These are phyloP conservation scores for Pocillopora damicornis DNA, from an alignment of 64 coral and sea anemone genomes.

Conservation along the genomic window DNA sequence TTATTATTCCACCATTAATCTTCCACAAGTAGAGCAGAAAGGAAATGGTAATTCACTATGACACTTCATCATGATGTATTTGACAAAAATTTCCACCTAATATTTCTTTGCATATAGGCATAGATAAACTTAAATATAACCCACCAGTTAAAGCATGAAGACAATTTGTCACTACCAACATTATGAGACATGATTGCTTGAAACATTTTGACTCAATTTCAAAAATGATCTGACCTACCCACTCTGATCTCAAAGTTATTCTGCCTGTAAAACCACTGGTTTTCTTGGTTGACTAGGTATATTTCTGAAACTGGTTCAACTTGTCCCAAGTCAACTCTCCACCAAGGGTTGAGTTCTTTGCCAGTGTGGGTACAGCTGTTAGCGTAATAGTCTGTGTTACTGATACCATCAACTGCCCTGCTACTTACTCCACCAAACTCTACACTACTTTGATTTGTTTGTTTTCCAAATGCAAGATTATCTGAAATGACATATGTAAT, in stretches of 20 bases:
- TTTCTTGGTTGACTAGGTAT: not conserved
- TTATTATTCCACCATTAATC: too few species aligned
- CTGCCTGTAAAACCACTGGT: not conserved
- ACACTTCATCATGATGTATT: too few species aligned
- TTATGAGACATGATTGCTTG: too few species aligned
- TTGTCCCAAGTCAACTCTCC: slow-evolving; percentile 1
- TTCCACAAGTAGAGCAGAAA: too few species aligned
- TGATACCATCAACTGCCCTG: not conserved
- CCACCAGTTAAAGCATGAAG: too few species aligned
- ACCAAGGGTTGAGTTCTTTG: not conserved
- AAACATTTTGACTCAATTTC: not conserved
- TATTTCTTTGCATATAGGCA: too few species aligned
- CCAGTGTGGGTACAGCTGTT: not conserved
- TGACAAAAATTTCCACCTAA: too few species aligned
- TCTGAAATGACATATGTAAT: not conserved
- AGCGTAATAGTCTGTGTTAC: not conserved
- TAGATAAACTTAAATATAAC: too few species aligned
- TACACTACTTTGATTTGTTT: not conserved
- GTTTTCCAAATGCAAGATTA: not conserved
- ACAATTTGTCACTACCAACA: too few species aligned
- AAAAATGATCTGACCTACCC: not conserved
- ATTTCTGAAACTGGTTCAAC: not conserved
- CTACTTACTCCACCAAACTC: not conserved
- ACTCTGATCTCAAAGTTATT: not conserved
- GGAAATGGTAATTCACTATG: too few species aligned